Evolutionary conservation across 53 echinoderm and acorn worm genomes (phyloP).

Genomic region (Paelopatides confundens): DNA sequence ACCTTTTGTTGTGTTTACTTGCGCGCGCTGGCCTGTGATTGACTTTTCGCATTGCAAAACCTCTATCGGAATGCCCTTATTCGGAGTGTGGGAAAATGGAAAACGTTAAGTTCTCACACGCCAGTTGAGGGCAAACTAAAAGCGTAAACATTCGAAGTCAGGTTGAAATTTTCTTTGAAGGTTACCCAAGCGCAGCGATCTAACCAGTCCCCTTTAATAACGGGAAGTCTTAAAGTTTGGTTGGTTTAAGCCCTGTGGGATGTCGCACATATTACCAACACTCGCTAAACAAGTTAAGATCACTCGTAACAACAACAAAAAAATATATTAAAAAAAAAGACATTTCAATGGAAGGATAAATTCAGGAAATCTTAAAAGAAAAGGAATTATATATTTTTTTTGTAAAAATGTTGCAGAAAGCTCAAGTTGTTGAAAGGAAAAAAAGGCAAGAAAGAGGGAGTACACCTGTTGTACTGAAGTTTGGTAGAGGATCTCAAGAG

Average conservation of each 20-base stretch:
- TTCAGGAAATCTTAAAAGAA: neutral
- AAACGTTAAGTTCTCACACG: slow-evolving; percentile 63
- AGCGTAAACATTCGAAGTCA: slow-evolving; percentile 40
- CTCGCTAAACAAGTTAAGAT: slow-evolving; percentile 33
- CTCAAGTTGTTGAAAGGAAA: neutral
- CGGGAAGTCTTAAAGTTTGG: slow-evolving; percentile 32
- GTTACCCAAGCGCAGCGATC: slow-evolving; percentile 29
- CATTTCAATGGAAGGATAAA: slow-evolving; percentile 25
- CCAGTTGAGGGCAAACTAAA: slow-evolving; percentile 29
- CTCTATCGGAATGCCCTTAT: slow-evolving; percentile 47
- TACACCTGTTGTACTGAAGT: neutral
- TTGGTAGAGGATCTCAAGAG: neutral
- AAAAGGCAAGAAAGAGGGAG: slow-evolving; percentile 2
- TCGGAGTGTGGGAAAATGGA: slow-evolving; percentile 69
- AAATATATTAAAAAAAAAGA: neutral
- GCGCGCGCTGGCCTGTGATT: slow-evolving; percentile 37
- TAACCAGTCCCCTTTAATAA: slow-evolving; percentile 31
- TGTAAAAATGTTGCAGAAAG: neutral
- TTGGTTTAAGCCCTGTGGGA: slow-evolving; percentile 43
- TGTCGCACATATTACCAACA: slow-evolving; percentile 8
- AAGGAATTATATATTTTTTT: no score
- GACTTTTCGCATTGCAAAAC: slow-evolving; percentile 29
- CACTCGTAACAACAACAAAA: slow-evolving; percentile 13
- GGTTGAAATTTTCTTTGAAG: neutral
- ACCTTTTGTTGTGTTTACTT: slow-evolving; percentile 12